These are phyloP conservation scores for Hetaerina titia DNA, from an alignment of 2,888 invertebrate genomes.

Conservation along the genomic window DNA sequence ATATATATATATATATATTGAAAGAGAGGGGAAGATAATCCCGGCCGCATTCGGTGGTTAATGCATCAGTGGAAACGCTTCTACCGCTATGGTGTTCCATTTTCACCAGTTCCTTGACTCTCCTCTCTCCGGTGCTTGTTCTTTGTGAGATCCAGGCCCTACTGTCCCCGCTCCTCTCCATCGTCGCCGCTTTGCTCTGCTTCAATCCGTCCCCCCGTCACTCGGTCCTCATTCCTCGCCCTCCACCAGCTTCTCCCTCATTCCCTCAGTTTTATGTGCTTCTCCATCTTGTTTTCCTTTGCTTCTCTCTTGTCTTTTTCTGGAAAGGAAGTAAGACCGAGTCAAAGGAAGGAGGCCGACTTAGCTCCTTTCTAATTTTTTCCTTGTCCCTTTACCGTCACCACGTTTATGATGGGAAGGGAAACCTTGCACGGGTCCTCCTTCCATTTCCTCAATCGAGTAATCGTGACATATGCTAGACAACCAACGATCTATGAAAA, in stretches of 20 bases:
- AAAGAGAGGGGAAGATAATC: background rate
- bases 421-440: background rate
- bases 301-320: background rate
- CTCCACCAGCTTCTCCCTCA: background rate
- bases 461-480: too few relatives aligned
- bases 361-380: background rate
- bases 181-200: background rate
- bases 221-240: background rate
- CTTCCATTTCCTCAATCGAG: background rate
- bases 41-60: conserved; percentile 3
- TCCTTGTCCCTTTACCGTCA: background rate
- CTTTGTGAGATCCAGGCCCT: too few relatives aligned
- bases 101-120: background rate
- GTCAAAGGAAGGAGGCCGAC: background rate
- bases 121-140: background rate
- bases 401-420: background rate
- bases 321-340: background rate
- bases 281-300: background rate
- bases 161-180: background rate
- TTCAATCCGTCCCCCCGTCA: background rate
- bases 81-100: background rate
- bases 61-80: conserved; percentile 53
- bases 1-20: too few relatives aligned
- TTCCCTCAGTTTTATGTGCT: background rate
- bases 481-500: too few relatives aligned